Base-by-base conservation (phyloP, 2,888 invertebrate species). In the Unio pictorum region DNA sequence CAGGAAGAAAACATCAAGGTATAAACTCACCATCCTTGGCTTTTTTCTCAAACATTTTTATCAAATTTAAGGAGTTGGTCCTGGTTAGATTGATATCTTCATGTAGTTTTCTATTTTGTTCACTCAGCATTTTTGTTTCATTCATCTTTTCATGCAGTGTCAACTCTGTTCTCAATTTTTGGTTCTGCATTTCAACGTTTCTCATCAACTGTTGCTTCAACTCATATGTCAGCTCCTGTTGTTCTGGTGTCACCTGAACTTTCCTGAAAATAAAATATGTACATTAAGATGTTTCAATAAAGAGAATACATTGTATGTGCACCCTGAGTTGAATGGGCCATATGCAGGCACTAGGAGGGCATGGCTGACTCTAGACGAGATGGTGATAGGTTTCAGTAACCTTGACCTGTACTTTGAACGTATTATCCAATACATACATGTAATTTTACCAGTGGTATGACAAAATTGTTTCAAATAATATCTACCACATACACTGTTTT, bases 141-240 rank as follows among this genome's bases (percentile, higher is more conserved):
- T 79, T 76, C 77, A 84, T 78, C 70, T 82, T 84, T 67, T 82
- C 84, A 57, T 84, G 84, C 54, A 85, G 67, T 8, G 80, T 79
- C 59, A 87, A 72, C 73, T 87, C 87, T 55, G 82, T 78, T 66
- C 82, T 81, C 18, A 87, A 67, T 57, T 81, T 82, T 61, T 78
- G 77, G 67, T 85, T 86, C 70, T 85, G 85, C 64, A 81, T 81
- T 64, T 85, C 82, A 7, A 86, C 77, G 64, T 84, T 84, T 64
- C 81, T 80, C 81, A 86, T 75, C 67, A 86, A 73, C 67, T 82
- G 82, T 34, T 84, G 83, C 62, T 85, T 86, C 17, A 84, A 65
- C 64, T 86, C 83, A 71, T 86, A 85, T 3, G 84, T 80, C 67
- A 86, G 65, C 60, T 84, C 85, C 69, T 84, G 82, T 64, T 86